These are phyloP conservation scores for Rhinatrema bivittatum DNA, from an alignment of 2,797 vertebrate genomes.

Conservation along the genomic window DNA sequence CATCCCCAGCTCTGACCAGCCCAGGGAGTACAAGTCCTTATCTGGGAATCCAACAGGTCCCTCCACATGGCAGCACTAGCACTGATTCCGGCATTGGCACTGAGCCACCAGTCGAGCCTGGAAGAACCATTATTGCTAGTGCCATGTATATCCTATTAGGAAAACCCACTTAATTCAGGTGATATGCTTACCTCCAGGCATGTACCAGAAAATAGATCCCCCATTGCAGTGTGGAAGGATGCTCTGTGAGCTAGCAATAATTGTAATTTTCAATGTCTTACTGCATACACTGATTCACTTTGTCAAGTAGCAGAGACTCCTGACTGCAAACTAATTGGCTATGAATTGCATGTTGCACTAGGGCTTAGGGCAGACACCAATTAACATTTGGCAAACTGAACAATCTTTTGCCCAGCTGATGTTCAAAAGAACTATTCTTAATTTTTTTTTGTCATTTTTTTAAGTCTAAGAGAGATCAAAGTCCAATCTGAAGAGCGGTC, in stretches of 20 bases:
- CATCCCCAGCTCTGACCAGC: no score
- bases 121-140: no score
- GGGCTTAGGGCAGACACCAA: slow-evolving; percentile 48
- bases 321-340: slow-evolving; percentile 43
- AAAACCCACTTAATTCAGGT: no score
- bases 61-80: no score
- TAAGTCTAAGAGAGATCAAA: slow-evolving; percentile 55
- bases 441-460: slow-evolving; percentile 23
- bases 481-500: slow-evolving; percentile 41
- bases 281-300: slow-evolving; percentile 31
- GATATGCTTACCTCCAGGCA: no score
- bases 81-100: no score
- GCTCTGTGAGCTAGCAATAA: slow-evolving; percentile 23
- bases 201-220: no score
- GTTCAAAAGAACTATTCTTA: slow-evolving; percentile 49
- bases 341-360: slow-evolving; percentile 43
- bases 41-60: no score
- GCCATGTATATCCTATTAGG: no score
- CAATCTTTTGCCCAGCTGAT: slow-evolving; percentile 48
- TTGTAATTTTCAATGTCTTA: slow-evolving; percentile 27
- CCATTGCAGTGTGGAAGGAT: slow-evolving; percentile 27
- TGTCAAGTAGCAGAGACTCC: slow-evolving; percentile 45
- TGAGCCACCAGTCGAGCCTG: no score
- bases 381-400: slow-evolving; percentile 60
- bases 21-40: no score